Conservation (phyloP, 2,888 invertebrate species). For the Limnephilus marmoratus region DNA sequence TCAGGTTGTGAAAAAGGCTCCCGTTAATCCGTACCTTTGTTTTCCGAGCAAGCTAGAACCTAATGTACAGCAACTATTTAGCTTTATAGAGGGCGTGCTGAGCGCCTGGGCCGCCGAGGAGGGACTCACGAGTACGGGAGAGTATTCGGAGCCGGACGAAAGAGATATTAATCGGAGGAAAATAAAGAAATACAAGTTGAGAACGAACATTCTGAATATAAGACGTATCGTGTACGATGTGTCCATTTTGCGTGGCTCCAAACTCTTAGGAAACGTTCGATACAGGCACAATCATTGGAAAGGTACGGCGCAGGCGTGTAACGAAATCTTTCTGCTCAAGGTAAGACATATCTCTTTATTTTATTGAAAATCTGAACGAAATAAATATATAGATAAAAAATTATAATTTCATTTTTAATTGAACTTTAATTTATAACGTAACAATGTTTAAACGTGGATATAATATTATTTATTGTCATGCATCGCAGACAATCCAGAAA, state of each 20-base stretch:
- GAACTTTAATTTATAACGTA: no score
- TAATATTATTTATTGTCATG: no score
- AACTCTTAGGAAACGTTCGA: conserved; percentile 82
- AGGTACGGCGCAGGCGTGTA: conserved; percentile 90
- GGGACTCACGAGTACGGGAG: conserved; percentile 84
- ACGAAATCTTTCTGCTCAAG: conserved; percentile 92
- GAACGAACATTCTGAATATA: conserved; percentile 83
- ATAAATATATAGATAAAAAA: no score
- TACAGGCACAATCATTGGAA: conserved; percentile 91
- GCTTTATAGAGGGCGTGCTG: conserved; percentile 87
- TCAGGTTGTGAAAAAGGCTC: conserved; percentile 68
- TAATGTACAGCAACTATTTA: conserved; percentile 88
- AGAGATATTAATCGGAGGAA: conserved; percentile 80
- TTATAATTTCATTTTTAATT: no score
- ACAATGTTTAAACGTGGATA: no score
- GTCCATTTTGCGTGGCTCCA: conserved; percentile 82
- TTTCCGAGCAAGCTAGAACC: conserved; percentile 82
- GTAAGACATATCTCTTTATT: conserved; percentile 74
- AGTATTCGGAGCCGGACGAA: conserved; percentile 85
- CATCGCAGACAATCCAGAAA: no score
- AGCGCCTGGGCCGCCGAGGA: conserved; percentile 88
- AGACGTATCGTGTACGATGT: conserved; percentile 84
- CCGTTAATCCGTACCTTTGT: conserved; percentile 75
- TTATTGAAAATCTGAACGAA: neutral
- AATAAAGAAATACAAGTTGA: conserved; percentile 80